phyloP scores from a whole-genome alignment of 2,888 invertebrate genomes.

The Pristionchus exspectatus region DNA sequence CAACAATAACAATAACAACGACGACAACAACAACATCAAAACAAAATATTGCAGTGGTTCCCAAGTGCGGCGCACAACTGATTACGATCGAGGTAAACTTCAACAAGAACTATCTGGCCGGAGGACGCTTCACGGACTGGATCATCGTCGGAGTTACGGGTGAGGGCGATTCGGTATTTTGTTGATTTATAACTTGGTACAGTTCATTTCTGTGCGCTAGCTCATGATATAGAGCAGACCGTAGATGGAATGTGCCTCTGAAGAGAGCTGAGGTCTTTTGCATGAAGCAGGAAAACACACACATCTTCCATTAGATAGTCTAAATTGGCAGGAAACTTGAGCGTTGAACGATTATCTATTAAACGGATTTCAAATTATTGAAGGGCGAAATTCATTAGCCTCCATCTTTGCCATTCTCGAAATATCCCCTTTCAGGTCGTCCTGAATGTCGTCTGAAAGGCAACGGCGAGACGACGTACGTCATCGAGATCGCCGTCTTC shows the following conservation, averaged over 20 bases:
- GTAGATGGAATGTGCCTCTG: no score
- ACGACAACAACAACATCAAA: constrained; percentile 2
- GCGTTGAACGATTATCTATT: no score
- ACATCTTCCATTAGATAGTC: no score
- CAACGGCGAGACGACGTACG: constrained; percentile 76
- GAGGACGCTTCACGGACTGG: constrained; percentile 75
- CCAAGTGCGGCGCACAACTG: constrained; percentile 71
- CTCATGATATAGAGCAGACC: no score
- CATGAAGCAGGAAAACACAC: no score
- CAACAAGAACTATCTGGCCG: constrained; percentile 66
- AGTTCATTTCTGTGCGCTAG: no score
- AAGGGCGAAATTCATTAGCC: no score
- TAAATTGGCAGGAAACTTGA: no score
- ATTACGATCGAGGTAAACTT: constrained; percentile 76
- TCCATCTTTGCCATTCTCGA: no score
- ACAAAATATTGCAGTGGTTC: constrained; percentile 68
- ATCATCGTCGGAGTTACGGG: constrained; percentile 76
- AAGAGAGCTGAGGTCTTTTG: no score
- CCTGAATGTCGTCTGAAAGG: constrained; percentile 75
- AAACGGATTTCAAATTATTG: no score
- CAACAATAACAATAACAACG: background rate
- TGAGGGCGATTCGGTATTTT: constrained; percentile 56
- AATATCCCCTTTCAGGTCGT: constrained; percentile 58
- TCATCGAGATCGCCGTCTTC: constrained; percentile 77
- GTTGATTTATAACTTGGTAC: no score